Percentiles rank a stretch among this genome's conserved stretches.
Evolutionary conservation across 2,888 invertebrate genomes (phyloP).

Genomic region (Pseudococcus jackbeardsleyi): DNA sequence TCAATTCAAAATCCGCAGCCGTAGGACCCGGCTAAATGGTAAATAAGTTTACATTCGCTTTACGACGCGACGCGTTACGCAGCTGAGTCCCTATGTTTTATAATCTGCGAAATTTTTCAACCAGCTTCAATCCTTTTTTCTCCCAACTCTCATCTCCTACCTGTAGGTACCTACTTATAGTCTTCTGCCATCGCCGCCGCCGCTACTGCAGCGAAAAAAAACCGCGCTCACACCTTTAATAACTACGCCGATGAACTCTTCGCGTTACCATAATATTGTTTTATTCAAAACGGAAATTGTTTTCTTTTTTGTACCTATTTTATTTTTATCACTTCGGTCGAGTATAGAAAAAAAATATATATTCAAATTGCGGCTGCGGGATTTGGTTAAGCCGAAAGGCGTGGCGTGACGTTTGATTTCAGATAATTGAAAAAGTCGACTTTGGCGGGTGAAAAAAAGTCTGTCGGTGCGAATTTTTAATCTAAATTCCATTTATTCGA

Average conservation of each 20-base stretch:
- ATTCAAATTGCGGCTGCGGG: not conserved
- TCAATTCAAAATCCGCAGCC: constrained; percentile 16
- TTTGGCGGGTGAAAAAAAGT: not conserved
- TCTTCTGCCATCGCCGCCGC: not conserved
- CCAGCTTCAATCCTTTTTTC: not conserved
- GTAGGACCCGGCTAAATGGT: not conserved
- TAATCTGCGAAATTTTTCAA: constrained; percentile 31
- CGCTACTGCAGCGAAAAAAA: not conserved
- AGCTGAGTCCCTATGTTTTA: constrained; percentile 8
- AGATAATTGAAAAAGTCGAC: constrained; percentile 12
- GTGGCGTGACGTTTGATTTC: not conserved
- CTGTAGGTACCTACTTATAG: not conserved
- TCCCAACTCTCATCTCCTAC: not conserved
- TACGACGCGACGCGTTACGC: not conserved
- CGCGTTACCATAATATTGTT: not conserved
- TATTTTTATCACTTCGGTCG: not conserved
- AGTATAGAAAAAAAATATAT: not conserved
- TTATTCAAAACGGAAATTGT: constrained; percentile 18
- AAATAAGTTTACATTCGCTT: constrained; percentile 13
- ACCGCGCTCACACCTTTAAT: not conserved
- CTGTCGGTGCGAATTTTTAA: not conserved
- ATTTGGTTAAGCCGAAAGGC: not conserved
- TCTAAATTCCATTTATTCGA: not conserved
- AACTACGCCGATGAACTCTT: not conserved
- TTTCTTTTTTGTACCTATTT: not conserved